phyloP scores from a whole-genome alignment of 2,797 vertebrate species.

The Onychomys torridus region DNA sequence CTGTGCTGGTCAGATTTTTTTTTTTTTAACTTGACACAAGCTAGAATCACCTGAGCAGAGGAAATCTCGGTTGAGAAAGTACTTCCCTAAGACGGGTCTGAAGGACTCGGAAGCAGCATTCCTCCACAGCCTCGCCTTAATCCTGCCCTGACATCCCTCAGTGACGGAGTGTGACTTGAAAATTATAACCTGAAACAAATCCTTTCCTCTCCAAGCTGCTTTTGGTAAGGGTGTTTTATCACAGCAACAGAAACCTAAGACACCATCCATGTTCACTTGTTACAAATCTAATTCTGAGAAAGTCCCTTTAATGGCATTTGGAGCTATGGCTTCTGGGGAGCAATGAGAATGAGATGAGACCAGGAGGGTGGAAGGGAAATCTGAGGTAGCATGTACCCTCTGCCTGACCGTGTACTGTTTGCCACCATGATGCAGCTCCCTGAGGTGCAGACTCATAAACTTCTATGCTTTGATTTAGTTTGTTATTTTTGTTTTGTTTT shows the following conservation, averaged over 20 bases:
- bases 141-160: neutral
- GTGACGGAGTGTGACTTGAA: neutral
- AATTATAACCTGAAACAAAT: neutral
- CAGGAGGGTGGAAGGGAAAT: neutral
- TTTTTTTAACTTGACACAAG: neutral
- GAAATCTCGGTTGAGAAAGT: neutral
- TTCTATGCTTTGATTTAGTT: neutral
- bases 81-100: neutral
- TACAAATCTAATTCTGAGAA: neutral
- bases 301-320: neutral
- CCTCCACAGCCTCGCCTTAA: neutral
- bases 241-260: neutral
- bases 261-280: neutral
- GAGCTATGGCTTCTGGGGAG: neutral
- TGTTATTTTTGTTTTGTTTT: neutral
- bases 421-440: neutral
- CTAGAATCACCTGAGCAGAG: neutral
- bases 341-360: neutral
- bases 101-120: neutral
- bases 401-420: neutral
- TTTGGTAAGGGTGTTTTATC: neutral
- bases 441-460: neutral
- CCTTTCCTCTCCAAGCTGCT: neutral
- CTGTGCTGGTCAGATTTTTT: neutral
- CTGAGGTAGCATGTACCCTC: neutral